Evolutionary conservation across 1,140 invertebrate species (phyloP).

Genomic region (Drosophila asahinai): DNA sequence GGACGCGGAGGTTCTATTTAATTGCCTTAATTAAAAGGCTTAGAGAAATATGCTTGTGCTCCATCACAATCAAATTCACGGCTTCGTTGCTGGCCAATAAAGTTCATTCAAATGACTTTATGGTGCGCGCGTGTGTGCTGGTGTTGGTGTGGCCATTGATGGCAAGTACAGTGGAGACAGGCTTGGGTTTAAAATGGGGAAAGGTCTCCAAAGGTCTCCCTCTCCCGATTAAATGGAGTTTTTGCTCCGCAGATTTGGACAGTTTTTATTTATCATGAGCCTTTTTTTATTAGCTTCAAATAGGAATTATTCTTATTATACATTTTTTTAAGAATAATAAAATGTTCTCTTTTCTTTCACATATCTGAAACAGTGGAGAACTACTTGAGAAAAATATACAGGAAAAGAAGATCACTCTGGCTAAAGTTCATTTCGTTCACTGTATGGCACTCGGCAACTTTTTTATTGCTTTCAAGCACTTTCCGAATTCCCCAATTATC

Average conservation of each 20-base stretch:
- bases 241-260: background rate
- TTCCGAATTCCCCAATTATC: background rate
- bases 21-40: constrained; percentile 53
- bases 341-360: background rate
- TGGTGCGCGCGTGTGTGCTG: constrained; percentile 33
- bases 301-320: background rate
- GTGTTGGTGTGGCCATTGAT: constrained; percentile 37
- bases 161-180: constrained; percentile 23
- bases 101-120: constrained; percentile 57
- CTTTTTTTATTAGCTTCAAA: background rate
- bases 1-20: constrained; percentile 15
- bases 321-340: background rate
- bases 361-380: background rate
- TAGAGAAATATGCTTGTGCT: constrained; percentile 17
- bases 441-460: no score
- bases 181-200: background rate
- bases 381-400: no score
- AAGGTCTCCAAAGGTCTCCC: background rate
- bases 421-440: background rate
- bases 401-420: no score
- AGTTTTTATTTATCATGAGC: no score
- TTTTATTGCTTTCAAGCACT: background rate
- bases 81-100: constrained; percentile 40
- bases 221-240: background rate
- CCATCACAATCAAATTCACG: constrained; percentile 47